Evolutionary conservation across 2,113 vertebrate species (phyloP).

Genomic region (Forbesichthys agassizii): DNA sequence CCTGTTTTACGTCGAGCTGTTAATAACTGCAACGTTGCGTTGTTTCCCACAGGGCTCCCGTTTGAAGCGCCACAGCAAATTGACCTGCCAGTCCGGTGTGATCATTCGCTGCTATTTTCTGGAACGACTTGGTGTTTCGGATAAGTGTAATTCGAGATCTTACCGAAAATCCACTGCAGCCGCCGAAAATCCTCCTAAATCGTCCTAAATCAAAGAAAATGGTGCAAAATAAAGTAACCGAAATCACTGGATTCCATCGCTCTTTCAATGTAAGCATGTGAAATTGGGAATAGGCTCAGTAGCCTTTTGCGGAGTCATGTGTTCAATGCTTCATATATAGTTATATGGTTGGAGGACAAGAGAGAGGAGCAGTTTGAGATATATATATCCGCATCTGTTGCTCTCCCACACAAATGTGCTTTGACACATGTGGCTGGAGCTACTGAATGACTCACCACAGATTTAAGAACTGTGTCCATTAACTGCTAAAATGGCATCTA

Average conservation of each 20-base stretch:
- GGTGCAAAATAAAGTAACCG: slow-evolving; percentile 90
- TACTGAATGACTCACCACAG: not conserved
- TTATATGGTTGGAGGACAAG: not conserved
- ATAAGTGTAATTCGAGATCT: slow-evolving; percentile 64
- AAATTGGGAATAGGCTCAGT: not conserved
- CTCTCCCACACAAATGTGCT: slow-evolving; percentile 1
- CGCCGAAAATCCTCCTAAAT: slow-evolving; percentile 43
- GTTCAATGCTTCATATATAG: not conserved
- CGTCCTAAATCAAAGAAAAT: slow-evolving; percentile 72
- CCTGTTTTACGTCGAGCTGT: not conserved
- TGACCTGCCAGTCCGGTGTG: slow-evolving; percentile 66
- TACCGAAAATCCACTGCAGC: slow-evolving; percentile 53
- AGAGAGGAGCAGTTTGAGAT: no score
- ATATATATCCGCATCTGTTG: slow-evolving; percentile 50
- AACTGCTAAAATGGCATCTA: no score
- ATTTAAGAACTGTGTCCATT: not conserved
- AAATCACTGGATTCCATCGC: slow-evolving; percentile 88
- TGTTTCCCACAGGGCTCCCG: slow-evolving; percentile 68
- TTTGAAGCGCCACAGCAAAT: slow-evolving; percentile 70
- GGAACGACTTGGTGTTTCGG: slow-evolving; percentile 59
- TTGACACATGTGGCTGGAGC: slow-evolving; percentile 14
- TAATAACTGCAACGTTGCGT: slow-evolving; percentile 26
- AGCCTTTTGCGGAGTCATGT: slow-evolving; percentile 10
- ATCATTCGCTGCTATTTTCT: slow-evolving; percentile 60
- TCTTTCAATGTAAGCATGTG: slow-evolving; percentile 86